Evolutionary conservation across 1,140 invertebrate genomes (phyloP), one percentile per base, ranked within the genome.

Genomic region (Brachionus plicatilis): DNA sequence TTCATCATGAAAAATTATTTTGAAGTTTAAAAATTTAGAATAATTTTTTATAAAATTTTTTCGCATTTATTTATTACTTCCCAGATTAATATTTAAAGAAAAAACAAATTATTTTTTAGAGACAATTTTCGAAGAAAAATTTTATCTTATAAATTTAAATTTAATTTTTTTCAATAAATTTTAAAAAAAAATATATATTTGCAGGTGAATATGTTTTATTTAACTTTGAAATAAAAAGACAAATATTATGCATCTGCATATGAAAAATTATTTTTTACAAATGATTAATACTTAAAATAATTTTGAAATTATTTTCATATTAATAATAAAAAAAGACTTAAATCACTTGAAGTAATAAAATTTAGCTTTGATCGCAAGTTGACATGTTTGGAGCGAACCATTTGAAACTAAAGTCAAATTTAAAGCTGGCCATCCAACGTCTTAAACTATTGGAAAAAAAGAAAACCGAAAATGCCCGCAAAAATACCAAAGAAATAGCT

Each of bases 371-470:
- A 50, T 53, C 5, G 11, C 8, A 24, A 33, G 14, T 37, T 24
- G 45, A n/a, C 47, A 76, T 76, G 72, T 76, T 50, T 50, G 43
- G 72, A 6, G 41, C 94, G 6, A 96, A 95, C 91, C 97, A 97
- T 87, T 93, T 93, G 0, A 99, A 99, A 90, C 90, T 99, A 70
- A 99, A 99, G 91, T 99, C 97, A 12, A 95, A 99, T 91, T 90
- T 99, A 43, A 92, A 95, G 85, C 90, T 99, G 86, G 93, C 95
- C 1, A 94, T 97, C 76, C 96, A 97, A 88, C 92, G 97, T 37
- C 91, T 99, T 8, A 98, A 99, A 90, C 89, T 99, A 66, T 88
- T 99, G 80, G 96, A 98, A 88, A 99, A 99, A 89, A 99, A 99
- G 90, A 99, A 99, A 91, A 94, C 45, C 17, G 82, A 84, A 82